phyloP scores from a whole-genome alignment of 1,140 invertebrate genomes.

The Carcinoscorpius rotundicauda region DNA sequence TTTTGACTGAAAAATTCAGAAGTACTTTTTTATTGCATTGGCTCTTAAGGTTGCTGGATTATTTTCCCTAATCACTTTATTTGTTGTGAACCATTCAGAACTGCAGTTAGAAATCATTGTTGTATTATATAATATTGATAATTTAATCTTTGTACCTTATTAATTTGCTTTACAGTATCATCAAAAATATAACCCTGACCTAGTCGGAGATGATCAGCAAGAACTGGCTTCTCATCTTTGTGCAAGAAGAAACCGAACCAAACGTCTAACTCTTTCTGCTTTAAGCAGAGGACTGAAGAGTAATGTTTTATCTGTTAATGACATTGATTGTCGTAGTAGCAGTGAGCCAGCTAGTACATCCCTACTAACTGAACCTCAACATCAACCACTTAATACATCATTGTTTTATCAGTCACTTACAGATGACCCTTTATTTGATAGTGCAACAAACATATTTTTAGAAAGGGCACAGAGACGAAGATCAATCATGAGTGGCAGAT shows the following conservation, averaged over 20 bases:
- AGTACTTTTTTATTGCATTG: no score
- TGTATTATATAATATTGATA: no score
- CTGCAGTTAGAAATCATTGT: no score
- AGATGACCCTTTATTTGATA: constrained; percentile 5
- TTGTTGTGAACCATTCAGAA: no score
- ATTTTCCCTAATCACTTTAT: no score
- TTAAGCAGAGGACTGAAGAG: constrained; percentile 5
- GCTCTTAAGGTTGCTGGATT: no score
- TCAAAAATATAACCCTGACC: constrained; percentile 33
- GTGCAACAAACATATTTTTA: constrained; percentile 11
- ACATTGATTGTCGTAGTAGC: not conserved
- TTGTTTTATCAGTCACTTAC: not conserved
- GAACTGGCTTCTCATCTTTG: constrained; percentile 29
- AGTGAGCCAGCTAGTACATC: not conserved
- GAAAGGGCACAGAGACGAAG: constrained; percentile 9
- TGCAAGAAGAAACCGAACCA: constrained; percentile 25
- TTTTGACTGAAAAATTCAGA: no score
- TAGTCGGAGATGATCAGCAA: constrained; percentile 33
- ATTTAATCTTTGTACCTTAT: not conserved
- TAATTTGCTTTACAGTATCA: constrained; percentile 27
- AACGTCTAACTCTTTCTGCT: constrained; percentile 27
- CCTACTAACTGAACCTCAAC: not conserved
- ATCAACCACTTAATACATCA: not conserved
- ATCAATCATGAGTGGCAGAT: not conserved
- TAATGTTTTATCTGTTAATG: constrained; percentile 1